Base-by-base conservation (phyloP, 2,113 vertebrate species). In the Sylvietta virens region DNA sequence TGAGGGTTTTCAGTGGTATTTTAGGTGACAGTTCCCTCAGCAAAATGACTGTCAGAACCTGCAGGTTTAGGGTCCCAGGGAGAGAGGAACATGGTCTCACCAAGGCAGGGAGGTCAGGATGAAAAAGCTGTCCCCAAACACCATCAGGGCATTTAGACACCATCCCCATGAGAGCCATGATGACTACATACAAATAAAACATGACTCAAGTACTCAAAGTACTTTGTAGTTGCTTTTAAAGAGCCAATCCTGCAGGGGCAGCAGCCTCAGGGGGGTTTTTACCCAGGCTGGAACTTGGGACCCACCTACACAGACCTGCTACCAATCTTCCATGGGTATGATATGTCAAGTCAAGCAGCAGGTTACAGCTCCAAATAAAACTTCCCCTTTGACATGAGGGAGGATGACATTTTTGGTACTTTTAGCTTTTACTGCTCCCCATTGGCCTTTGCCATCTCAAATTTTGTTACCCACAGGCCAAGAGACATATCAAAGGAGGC, bases 201-300 rank as follows among this genome's bases (percentile, higher is more conserved):
- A 53, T 5, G n/a, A 72, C 37, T 69, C 10, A 8, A 20, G 18
- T 28, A 64, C 61, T 67, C 47, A 45, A 77, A 30, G 28, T 80
- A 50, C 33, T 62, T 88, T 15, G 21, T 6, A 65, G n/a, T 6
- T 76, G 20, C 1, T n/a, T 89, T 82, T 39, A 45, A 90, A 48
- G n/a, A 87, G 17, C 14, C 11, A 39, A 6, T 54, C 9, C 27
- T 8, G 6, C 35, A 37, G 28, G 7, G 15, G 6, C 45, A 83
- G 42, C 45, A 81, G 42, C 21, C 30, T 87, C 2, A 1, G 1
- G 0, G 3, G 26, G 4, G 3, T 23, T 72, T 20, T 48, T 22
- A 53, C 20, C 9, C 16, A 56, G 40, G 3, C 48, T 65, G 45
- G 21, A 6, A 24, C 37, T 61, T 42, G 42, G 45, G 40, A 53